Evolutionary conservation across 2,888 invertebrate genomes (phyloP).

Genomic region (Oscheius sp.): DNA sequence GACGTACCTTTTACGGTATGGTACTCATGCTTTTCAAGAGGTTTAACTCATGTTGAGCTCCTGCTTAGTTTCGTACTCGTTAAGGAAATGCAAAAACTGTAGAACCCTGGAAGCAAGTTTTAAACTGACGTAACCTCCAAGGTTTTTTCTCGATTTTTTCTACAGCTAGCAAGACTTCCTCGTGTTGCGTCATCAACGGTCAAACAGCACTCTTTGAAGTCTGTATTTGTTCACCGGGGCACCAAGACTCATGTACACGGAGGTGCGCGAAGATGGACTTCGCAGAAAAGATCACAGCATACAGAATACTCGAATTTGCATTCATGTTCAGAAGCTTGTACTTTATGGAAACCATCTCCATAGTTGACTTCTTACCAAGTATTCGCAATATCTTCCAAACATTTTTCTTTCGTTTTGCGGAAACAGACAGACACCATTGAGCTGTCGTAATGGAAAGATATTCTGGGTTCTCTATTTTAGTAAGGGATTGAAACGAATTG

Average conservation of each 20-base stretch:
- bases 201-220: conserved; percentile 34
- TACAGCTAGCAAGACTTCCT: conserved; percentile 26
- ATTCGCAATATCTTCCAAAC: neutral
- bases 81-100: no score
- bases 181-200: conserved; percentile 35
- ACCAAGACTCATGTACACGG: conserved; percentile 31
- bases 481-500: no score
- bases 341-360: neutral
- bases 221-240: conserved; percentile 27
- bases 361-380: neutral
- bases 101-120: no score
- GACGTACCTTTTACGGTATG: no score
- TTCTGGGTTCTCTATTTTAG: no score
- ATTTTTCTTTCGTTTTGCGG: neutral
- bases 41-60: no score
- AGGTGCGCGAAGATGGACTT: neutral
- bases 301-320: neutral
- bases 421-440: neutral
- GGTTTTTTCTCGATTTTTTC: no score
- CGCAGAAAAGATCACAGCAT: neutral
- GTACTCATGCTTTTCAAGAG: no score
- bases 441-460: no score
- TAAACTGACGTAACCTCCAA: no score
- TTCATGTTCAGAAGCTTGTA: neutral
- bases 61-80: no score